phyloP scores from a whole-genome alignment of 2,888 invertebrate species.

The Troides oblongomaculatus region DNA sequence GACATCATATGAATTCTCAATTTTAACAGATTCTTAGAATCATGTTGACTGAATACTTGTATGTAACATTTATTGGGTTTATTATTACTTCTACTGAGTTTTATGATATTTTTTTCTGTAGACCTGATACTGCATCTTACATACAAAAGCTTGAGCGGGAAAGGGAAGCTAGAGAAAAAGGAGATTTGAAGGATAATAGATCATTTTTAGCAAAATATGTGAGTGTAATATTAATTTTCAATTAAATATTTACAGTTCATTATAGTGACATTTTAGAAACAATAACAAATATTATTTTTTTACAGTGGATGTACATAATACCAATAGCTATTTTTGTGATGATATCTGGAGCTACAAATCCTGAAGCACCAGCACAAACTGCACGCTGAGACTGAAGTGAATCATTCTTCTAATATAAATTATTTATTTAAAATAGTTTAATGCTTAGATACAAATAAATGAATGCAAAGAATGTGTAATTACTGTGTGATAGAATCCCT shows the following conservation, averaged over 20 bases:
- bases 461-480: not conserved
- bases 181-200: slow-evolving; percentile 95
- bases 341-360: slow-evolving; percentile 92
- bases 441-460: not conserved
- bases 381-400: slow-evolving; percentile 45
- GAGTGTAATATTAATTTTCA: slow-evolving; percentile 63
- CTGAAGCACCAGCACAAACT: slow-evolving; percentile 80
- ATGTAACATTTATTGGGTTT: not conserved
- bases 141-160: slow-evolving; percentile 96
- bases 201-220: slow-evolving; percentile 99
- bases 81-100: no score
- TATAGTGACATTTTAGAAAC: not conserved
- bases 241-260: not conserved
- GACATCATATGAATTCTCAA: no score
- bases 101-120: slow-evolving; percentile 48
- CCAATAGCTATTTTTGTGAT: slow-evolving; percentile 95
- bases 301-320: slow-evolving; percentile 99
- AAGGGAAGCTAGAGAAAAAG: slow-evolving; percentile 91
- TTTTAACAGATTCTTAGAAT: no score
- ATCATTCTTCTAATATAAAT: not conserved
- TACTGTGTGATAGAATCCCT: no score
- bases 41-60: not conserved
- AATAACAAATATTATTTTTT: slow-evolving; percentile 37
- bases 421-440: slow-evolving; percentile 12
- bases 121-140: slow-evolving; percentile 97